Evolutionary conservation across 2,797 vertebrate species (phyloP), one percentile per base, ranked within the genome.

Genomic region (Kryptopterus vitreolus): DNA sequence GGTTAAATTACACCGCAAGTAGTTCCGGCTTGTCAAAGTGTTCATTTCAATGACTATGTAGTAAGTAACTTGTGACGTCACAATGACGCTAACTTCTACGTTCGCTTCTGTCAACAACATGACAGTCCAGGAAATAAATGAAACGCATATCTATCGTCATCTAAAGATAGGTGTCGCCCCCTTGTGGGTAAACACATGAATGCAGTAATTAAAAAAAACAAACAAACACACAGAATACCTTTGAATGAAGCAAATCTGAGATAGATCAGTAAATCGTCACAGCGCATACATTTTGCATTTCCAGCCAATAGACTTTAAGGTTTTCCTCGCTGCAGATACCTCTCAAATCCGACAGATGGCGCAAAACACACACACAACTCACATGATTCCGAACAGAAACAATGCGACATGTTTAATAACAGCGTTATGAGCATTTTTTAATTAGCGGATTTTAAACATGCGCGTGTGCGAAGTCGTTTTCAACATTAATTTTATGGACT

Each of bases 101-200:
- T n/a, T n/a, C n/a, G n/a, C n/a, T n/a, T n/a, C 50, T 52, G 6
- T 8, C 22, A 55, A n/a, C 22, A 8, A 22, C 8, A n/a, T 20
- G 50, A 52, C 55, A 24, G 55, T 52, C 16, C 53, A 55, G 20
- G 18, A 22, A 10, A 55, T 22, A 26, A 5, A 58, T 12, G 4
- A 26, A 26, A 16, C 20, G 12, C 24, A 12, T 59, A 15, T 43
- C 7, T 43, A 57, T 13, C 24, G 12, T 59, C 26, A 59, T 5
- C 2, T 63, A 11, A 38, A 46, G 70, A 57, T 20, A 18, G 65
- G 6, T 74, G 69, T 79, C 79, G 61, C 79, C 71, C 73, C 71
- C 78, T 80, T 9, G 7, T 68, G 62, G 71, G 8, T 20, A 59
- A 80, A 61, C 4, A 12, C 16, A 15, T 33, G 18, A 2, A 4